Base-by-base conservation (phyloP, 2,888 invertebrate genomes). In the Chaitophorus viminalis region DNA sequence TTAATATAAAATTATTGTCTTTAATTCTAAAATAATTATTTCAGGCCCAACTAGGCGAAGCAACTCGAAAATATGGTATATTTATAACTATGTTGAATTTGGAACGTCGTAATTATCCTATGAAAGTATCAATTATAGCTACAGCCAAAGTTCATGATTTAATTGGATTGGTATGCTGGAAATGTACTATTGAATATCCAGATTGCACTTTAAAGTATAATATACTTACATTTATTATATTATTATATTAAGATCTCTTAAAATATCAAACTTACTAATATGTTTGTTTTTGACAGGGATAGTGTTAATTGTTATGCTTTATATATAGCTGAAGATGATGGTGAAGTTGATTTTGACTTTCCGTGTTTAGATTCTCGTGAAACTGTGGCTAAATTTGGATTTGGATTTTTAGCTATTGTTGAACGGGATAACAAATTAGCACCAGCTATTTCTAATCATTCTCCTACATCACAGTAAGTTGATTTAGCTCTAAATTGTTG, bases 281-380 rank as follows among this genome's bases (percentile, higher is more conserved):
- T n/a, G n/a, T n/a, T 39, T 14, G 76, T 77, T 83, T 83, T 90
- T 90, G 18, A 60, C 90, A 93, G 93, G 88, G 92, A 93, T 88
- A 92, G 92, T 89, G 92, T 94, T 92, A 94, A 94, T 93, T 92
- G 95, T 90, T 98, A 97, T 91, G 96, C 97, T 75, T 93, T 99
- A 87, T 97, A 96, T 91, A 97, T 99, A 91, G 98, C 97, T 46
- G 99, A 99, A 92, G 98, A 99, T 91, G 98, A 98, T 91, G 99
- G 98, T 1, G 98, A 98, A 92, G 96, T 97, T 4, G 98, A 98
- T 92, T 94, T 94, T 92, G 98, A 98, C 90, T 98, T 99, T 91
- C 98, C 98, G 0, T 95, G 96, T 90, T 93, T 99, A 21, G 98
- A 98, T 91, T 93, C 95, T 25, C 94, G 94, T 89, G 98, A 99